Conservation (phyloP, 2,888 invertebrate species). For the Synergus itoensis region DNA sequence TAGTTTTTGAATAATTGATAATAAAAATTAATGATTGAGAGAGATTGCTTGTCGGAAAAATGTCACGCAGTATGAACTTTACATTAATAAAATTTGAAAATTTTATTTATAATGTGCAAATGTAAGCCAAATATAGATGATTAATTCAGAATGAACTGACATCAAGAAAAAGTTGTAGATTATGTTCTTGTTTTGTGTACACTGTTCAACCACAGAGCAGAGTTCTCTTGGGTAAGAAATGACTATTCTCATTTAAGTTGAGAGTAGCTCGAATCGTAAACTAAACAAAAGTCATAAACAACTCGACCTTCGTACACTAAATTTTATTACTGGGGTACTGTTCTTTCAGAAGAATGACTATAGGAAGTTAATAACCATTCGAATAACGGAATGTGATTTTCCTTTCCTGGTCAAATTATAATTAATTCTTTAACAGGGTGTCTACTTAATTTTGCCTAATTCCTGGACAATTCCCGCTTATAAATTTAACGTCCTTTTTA, state of each 20-base stretch:
- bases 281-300: slow-evolving; percentile 28
- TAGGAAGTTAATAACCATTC: not conserved
- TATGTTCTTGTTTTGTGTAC: slow-evolving; percentile 8
- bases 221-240: slow-evolving; percentile 12
- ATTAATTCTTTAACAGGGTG: not conserved
- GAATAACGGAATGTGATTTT: not conserved
- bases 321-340: slow-evolving; percentile 17
- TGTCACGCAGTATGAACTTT: not conserved
- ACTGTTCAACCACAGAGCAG: not conserved
- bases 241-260: slow-evolving; percentile 19
- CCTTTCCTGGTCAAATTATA: not conserved
- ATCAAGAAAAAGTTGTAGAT: slow-evolving; percentile 12
- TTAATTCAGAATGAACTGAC: slow-evolving; percentile 10
- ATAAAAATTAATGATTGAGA: not conserved
- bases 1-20: too few relatives aligned
- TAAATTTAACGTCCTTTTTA: too few relatives aligned
- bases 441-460: too few relatives aligned
- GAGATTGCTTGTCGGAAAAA: not conserved
- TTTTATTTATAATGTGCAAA: not conserved
- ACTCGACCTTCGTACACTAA: not conserved
- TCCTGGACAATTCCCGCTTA: too few relatives aligned
- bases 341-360: slow-evolving; percentile 4
- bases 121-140: not conserved
- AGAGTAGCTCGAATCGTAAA: slow-evolving; percentile 24
- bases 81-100: slow-evolving; percentile 15